Base-by-base conservation (phyloP, 1,140 invertebrate genomes). In the Drosophila sucinea region DNA sequence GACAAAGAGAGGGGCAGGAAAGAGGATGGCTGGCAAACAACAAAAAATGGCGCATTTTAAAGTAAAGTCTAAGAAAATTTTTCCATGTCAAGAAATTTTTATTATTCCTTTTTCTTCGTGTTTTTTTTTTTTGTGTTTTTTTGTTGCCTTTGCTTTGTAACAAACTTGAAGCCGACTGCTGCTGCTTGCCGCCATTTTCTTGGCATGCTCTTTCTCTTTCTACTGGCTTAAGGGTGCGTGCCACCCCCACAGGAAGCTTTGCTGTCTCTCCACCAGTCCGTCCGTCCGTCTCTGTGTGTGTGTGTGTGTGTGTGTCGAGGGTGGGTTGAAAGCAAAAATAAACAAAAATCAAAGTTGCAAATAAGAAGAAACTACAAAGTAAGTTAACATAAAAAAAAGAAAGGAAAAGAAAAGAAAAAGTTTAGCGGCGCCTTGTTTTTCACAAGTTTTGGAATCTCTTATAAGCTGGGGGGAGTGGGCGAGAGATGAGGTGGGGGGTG, bases 281-380 rank as follows among this genome's bases (percentile, higher is more conserved):
- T 4, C 30, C 30, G 30, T 30, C 30, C 30, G 2, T 30, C 30
- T 60, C 54, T 55, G 38, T 40, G 68, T 57, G 27, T 44, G 10
- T 23, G 47, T 67, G 55, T 62, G 71, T 68, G 33, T 62, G 40
- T 41, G 35, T 65, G 47, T 33, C 11, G 58, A 60, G 76, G 63
- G 72, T 67, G 57, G 73, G 67, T 75, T 71, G 77, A 47, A 63
- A 70, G 80, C 84, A 79, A 89, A 89, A 89, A 89, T 89, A 89
- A 89, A 89, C 84, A 89, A 89, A 89, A 89, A 89, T 89, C 84
- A 89, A 89, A 89, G 84, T 89, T 89, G 84, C 84, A 89, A 89
- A 89, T 89, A 89, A 84, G 84, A 89, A 89, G 84, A 89, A 89
- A 89, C 84, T 89, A 89, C 84, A 89, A 89, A 89, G 84, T 89